Conservation (phyloP, 1,140 invertebrate genomes). For the Wasmannia auropunctata region DNA sequence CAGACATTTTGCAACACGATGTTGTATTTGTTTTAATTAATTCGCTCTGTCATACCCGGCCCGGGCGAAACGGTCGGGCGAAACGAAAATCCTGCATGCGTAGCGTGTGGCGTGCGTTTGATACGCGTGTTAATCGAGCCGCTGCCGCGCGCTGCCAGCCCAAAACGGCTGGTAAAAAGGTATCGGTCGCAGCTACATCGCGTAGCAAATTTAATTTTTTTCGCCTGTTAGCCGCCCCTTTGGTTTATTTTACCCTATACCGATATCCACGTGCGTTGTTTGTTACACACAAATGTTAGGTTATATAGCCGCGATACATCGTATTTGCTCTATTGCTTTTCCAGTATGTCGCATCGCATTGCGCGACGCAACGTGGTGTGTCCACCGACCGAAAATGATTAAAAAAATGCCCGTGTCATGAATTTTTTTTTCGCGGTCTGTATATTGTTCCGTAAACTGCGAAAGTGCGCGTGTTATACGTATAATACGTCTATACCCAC, state of each 20-base stretch:
- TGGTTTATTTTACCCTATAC: slow-evolving; percentile 53
- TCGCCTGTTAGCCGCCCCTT: slow-evolving; percentile 25
- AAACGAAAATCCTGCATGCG: slow-evolving; percentile 33
- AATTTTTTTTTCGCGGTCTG: neutral
- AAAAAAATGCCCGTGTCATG: slow-evolving; percentile 53
- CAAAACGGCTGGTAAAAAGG: slow-evolving; percentile 44
- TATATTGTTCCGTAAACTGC: slow-evolving; percentile 7
- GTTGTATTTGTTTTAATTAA: slow-evolving; percentile 59
- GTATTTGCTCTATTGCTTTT: slow-evolving; percentile 54
- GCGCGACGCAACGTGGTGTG: neutral
- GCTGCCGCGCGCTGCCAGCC: neutral
- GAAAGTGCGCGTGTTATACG: neutral
- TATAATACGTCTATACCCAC: neutral
- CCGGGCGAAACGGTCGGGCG: neutral
- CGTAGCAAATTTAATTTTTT: slow-evolving; percentile 55
- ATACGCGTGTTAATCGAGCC: slow-evolving; percentile 54
- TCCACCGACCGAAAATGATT: slow-evolving; percentile 47
- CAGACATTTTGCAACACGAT: slow-evolving; percentile 28
- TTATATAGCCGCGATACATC: slow-evolving; percentile 36
- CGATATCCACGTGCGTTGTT: slow-evolving; percentile 51
- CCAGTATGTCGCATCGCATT: slow-evolving; percentile 45
- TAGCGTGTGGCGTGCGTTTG: slow-evolving; percentile 39
- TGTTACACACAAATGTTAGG: slow-evolving; percentile 54
- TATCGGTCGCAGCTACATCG: slow-evolving; percentile 51
- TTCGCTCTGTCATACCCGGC: slow-evolving; percentile 43